Conservation (phyloP, 2,797 vertebrate genomes). For the Emydoidea blandingii region DNA sequence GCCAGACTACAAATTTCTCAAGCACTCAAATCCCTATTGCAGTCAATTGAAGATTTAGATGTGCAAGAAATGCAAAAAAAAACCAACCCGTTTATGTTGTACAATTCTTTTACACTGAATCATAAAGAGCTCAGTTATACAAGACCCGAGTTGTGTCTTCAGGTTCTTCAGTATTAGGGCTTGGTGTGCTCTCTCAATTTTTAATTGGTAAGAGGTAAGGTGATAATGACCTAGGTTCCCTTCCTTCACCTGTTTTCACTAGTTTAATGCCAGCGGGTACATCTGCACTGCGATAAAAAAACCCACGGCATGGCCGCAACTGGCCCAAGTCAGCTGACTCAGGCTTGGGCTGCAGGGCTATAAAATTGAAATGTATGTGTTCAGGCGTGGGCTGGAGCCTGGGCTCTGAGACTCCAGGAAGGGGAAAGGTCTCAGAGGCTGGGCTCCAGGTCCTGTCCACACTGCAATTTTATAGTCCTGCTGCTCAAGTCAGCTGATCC, state of each 20-base stretch:
- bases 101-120: not conserved
- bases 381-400: not conserved
- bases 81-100: not conserved
- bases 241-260: not conserved
- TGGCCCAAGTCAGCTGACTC: not conserved
- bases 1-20: not conserved
- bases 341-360: no score
- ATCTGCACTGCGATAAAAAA: not conserved
- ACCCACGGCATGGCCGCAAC: not conserved
- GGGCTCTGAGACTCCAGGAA: not conserved
- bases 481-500: not conserved
- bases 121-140: not conserved
- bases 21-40: not conserved
- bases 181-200: not conserved
- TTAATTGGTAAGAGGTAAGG: not conserved
- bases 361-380: not conserved
- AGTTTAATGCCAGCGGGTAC: not conserved
- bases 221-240: not conserved
- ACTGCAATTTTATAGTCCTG: not conserved
- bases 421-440: no score
- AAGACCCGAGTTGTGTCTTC: accelerated
- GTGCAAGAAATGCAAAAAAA: not conserved
- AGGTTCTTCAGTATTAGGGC: not conserved
- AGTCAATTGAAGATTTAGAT: not conserved
- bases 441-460: no score